Evolutionary conservation across 2,797 vertebrate genomes (phyloP).

Genomic region (Poecilia gillii): DNA sequence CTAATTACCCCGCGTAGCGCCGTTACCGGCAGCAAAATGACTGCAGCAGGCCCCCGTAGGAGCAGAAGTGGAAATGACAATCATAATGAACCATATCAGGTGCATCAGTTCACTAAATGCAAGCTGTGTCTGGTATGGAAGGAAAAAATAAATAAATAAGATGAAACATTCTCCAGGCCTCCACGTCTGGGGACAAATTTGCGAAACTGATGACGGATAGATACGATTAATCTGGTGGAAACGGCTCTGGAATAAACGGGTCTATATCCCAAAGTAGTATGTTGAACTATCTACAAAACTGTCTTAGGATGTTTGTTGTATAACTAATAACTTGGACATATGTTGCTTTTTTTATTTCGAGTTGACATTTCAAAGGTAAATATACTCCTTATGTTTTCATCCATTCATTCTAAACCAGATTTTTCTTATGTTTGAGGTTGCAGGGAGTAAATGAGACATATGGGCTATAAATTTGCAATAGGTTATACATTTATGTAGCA

Average conservation of each 20-base stretch:
- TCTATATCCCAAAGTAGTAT: not conserved
- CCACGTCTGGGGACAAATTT: constrained; percentile 28
- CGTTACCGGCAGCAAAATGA: constrained; percentile 69
- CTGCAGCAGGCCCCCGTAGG: constrained; percentile 70
- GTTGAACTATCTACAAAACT: not conserved
- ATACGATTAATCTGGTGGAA: constrained; percentile 8
- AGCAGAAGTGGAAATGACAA: constrained; percentile 76
- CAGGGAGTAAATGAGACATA: not conserved
- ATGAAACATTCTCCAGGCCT: constrained; percentile 12
- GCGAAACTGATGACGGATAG: constrained; percentile 27
- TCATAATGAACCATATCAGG: constrained; percentile 79
- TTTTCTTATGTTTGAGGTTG: not conserved
- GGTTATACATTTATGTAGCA: not conserved
- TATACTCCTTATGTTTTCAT: not conserved
- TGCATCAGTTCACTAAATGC: constrained; percentile 74
- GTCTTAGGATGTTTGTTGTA: not conserved
- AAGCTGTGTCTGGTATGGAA: constrained; percentile 56
- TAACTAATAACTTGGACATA: not conserved
- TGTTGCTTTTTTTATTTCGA: not conserved
- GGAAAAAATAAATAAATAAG: constrained; percentile 33
- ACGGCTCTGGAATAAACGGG: not conserved
- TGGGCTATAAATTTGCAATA: not conserved
- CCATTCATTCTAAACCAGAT: not conserved
- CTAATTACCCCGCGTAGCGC: constrained; percentile 76
- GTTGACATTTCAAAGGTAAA: not conserved